Conservation (phyloP, 2,888 invertebrate genomes). For the Geophilus truncorum region DNA sequence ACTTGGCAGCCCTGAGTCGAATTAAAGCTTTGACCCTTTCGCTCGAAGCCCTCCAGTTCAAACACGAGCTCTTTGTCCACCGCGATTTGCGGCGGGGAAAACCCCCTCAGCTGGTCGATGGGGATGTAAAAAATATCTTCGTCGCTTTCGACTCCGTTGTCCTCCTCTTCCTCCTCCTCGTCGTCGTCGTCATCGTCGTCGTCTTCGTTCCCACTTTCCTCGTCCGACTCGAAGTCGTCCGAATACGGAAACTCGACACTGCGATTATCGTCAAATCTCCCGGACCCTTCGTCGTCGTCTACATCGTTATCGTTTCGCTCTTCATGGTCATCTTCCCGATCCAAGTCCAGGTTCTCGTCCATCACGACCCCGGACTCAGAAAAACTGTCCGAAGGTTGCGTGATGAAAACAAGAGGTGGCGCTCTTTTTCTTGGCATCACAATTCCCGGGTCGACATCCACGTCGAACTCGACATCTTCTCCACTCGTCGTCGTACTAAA, state of each 20-base stretch:
- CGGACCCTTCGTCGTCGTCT: background rate
- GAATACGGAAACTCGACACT: background rate
- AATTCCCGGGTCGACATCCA: too few species aligned
- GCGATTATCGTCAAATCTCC: background rate
- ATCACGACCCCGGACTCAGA: background rate
- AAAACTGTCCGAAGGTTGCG: background rate
- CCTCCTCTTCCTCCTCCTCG: background rate
- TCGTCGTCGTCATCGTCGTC: conserved; percentile 3
- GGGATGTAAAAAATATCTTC: conserved; percentile 32
- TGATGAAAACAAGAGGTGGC: background rate
- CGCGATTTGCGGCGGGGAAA: background rate
- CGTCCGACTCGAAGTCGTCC: conserved; percentile 32
- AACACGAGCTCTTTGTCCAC: background rate
- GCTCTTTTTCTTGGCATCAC: background rate
- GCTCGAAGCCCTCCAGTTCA: background rate
- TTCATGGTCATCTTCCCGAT: background rate
- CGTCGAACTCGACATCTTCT: background rate
- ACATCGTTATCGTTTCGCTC: background rate
- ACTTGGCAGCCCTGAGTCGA: background rate
- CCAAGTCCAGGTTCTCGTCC: background rate
- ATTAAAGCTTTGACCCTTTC: background rate
- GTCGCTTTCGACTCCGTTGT: conserved; percentile 20
- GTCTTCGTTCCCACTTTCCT: background rate
- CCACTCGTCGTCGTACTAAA: background rate
- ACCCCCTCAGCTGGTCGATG: background rate